Percentiles rank a stretch among this genome's conserved stretches.
phyloP scores from a whole-genome alignment of 92 coral and sea anemone genomes.

The Virgularia gustaviana region DNA sequence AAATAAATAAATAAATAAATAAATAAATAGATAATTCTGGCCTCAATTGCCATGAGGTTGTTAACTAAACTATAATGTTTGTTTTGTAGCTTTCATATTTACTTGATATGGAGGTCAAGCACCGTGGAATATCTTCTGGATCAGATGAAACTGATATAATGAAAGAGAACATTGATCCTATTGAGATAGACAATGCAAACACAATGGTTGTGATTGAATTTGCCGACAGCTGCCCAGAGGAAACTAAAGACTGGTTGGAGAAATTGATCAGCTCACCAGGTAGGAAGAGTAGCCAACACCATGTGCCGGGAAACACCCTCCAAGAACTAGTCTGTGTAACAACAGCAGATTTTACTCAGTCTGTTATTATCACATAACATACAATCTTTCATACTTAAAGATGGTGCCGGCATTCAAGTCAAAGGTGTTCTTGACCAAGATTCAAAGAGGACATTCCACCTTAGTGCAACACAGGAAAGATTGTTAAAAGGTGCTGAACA shows the following conservation, averaged over 20 bases:
- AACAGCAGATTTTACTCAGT: not conserved
- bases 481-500: slow-evolving; percentile 82
- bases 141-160: not conserved
- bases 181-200: slow-evolving; percentile 43
- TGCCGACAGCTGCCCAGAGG: slow-evolving; percentile 71
- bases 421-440: slow-evolving; percentile 63
- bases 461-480: slow-evolving; percentile 67
- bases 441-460: slow-evolving; percentile 82
- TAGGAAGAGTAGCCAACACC: slow-evolving; percentile 13
- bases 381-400: slow-evolving; percentile 24
- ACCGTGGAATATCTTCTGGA: not conserved
- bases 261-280: slow-evolving; percentile 85
- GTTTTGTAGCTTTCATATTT: slow-evolving; percentile 22
- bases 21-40: too few species aligned
- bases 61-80: not conserved
- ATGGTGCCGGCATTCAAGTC: slow-evolving; percentile 81
- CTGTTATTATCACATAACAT: not conserved
- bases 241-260: slow-evolving; percentile 81
- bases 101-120: slow-evolving; percentile 33
- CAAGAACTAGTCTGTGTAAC: not conserved
- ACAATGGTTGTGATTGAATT: slow-evolving; percentile 85
- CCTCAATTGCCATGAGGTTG: too few species aligned
- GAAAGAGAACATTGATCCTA: slow-evolving; percentile 26
- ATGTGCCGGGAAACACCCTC: not conserved
- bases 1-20: too few species aligned